Evolutionary conservation across 30 jellyfish, hydroid and myxozoan genomes (phyloP).

Genomic region (Mastigias papua): DNA sequence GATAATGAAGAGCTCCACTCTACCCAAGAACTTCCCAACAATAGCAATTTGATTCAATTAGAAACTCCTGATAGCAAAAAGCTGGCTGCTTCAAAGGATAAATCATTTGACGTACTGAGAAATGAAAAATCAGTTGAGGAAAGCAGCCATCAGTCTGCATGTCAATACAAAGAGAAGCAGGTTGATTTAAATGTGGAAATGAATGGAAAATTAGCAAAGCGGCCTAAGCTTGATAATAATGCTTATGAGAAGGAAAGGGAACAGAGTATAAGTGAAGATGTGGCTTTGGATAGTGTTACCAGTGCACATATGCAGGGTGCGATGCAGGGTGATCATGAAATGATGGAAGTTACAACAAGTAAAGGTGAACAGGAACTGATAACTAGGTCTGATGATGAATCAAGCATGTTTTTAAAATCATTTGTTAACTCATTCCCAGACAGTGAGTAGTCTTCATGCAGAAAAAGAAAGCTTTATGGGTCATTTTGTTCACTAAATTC

Average conservation of each 20-base stretch:
- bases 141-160: background rate
- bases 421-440: conserved; percentile 57
- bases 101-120: background rate
- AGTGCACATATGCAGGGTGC: background rate
- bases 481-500: background rate
- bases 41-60: background rate
- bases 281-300: background rate
- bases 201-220: background rate
- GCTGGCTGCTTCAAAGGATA: background rate
- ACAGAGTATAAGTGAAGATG: background rate
- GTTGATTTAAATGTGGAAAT: background rate
- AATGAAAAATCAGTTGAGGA: background rate
- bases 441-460: conserved; percentile 20
- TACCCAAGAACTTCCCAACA: background rate
- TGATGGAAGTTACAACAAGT: background rate
- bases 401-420: conserved; percentile 16
- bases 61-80: background rate
- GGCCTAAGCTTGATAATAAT: conserved; percentile 1
- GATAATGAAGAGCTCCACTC: background rate
- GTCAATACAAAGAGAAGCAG: background rate
- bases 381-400: conserved; percentile 23
- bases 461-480: background rate
- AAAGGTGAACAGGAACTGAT: background rate
- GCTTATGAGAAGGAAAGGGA: background rate
- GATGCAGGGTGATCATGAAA: background rate